A percentile compares a stretch with the other conserved stretches of the same genome.
phyloP scores from a whole-genome alignment of 2,113 vertebrate genomes.

The Dromas ardeola region DNA sequence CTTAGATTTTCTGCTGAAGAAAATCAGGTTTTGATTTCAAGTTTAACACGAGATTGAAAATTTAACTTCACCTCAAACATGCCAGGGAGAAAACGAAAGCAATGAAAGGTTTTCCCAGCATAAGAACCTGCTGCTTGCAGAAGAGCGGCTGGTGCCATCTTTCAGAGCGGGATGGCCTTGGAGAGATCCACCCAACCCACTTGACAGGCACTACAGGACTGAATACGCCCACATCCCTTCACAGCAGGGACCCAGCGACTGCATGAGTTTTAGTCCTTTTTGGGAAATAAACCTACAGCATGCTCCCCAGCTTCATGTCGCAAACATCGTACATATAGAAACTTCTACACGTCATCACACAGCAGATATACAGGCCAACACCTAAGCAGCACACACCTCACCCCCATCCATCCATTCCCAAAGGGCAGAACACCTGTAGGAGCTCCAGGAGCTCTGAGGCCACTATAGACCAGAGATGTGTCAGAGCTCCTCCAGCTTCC shows the following conservation, averaged over 20 bases:
- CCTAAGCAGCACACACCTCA: not conserved
- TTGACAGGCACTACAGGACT: not conserved
- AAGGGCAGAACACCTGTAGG: not conserved
- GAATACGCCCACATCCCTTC: not conserved
- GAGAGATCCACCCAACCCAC: not conserved
- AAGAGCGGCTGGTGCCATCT: not conserved
- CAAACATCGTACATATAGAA: not conserved
- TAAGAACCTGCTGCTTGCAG: not conserved
- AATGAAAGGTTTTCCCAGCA: not conserved
- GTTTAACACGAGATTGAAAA: not conserved
- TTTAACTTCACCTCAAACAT: not conserved
- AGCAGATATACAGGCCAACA: not conserved
- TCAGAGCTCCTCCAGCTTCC: not conserved
- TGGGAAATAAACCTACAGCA: not conserved
- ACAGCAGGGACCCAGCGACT: not conserved
- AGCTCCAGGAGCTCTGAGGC: not conserved
- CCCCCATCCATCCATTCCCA: not conserved
- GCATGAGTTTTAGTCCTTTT: not conserved
- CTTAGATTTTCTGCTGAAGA: not conserved
- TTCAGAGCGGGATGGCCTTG: not conserved
- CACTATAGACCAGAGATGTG: not conserved
- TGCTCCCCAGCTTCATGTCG: not conserved
- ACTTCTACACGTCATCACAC: not conserved
- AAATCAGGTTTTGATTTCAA: not conserved
- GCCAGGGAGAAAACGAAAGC: not conserved